phyloP scores from a whole-genome alignment of 2,888 invertebrate genomes.

The Andrena bicolor region DNA sequence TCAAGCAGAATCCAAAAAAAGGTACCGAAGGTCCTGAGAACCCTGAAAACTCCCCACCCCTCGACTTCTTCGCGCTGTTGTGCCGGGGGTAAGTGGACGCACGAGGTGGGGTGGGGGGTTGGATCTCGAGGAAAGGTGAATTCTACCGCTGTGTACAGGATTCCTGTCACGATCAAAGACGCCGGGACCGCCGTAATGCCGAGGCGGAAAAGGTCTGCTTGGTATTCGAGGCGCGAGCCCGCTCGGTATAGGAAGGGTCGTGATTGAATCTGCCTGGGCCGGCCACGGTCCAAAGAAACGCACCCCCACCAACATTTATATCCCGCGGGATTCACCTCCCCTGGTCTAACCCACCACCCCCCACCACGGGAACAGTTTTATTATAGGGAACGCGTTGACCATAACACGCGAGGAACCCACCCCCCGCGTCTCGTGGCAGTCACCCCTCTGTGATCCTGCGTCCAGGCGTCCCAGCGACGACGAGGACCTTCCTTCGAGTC shows the following conservation, averaged over 20 bases:
- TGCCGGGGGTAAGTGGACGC: not conserved
- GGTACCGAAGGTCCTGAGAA: not conserved
- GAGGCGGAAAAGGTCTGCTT: constrained; percentile 71
- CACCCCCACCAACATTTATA: constrained; percentile 76
- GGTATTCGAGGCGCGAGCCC: constrained; percentile 79
- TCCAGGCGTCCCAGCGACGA: constrained; percentile 25
- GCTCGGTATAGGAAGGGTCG: constrained; percentile 76
- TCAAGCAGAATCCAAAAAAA: not conserved
- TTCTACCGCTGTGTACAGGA: constrained; percentile 19
- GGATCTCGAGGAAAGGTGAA: constrained; percentile 43
- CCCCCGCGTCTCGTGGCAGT: not conserved
- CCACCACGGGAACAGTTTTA: constrained; percentile 79
- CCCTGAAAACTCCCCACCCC: not conserved
- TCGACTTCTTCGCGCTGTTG: not conserved
- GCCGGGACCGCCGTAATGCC: constrained; percentile 67
- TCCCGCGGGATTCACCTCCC: constrained; percentile 66
- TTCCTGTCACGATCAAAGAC: constrained; percentile 75
- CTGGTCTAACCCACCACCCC: constrained; percentile 22
- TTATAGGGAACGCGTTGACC: constrained; percentile 78
- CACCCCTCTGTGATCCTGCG: constrained; percentile 17
- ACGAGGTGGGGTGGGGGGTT: not conserved
- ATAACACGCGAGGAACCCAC: constrained; percentile 68
- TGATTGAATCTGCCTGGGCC: constrained; percentile 80
- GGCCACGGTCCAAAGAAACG: constrained; percentile 75
- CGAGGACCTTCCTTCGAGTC: not conserved